These are phyloP conservation scores for Ceratotherium simum DNA, from an alignment of 2,113 vertebrate species.

Conservation along the genomic window DNA sequence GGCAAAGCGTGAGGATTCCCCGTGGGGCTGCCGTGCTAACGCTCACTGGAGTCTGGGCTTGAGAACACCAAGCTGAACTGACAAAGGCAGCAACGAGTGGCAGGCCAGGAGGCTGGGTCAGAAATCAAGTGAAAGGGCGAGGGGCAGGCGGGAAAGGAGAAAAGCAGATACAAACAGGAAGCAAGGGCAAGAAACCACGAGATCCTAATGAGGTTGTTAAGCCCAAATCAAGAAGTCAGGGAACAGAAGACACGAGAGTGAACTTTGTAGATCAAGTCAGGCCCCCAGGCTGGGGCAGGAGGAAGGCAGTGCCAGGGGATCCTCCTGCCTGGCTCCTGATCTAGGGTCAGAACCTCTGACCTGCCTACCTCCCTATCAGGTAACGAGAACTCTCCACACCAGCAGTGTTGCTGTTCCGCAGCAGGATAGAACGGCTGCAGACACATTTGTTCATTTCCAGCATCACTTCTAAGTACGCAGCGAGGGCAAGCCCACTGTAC, in stretches of 20 bases:
- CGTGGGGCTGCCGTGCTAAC: not conserved
- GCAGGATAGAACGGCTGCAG: not conserved
- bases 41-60: not conserved
- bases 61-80: not conserved
- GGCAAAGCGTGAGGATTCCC: not conserved
- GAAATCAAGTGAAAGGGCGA: not conserved
- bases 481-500: not conserved
- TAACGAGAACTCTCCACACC: not conserved
- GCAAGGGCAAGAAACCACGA: not conserved
- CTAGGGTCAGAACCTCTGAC: not conserved
- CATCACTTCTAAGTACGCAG: not conserved
- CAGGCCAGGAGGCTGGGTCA: not conserved
- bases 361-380: not conserved
- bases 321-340: not conserved
- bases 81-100: not conserved
- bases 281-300: not conserved
- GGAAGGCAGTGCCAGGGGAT: not conserved
- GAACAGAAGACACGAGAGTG: not conserved
- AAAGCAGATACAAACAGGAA: not conserved
- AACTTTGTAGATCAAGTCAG: not conserved
- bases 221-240: not conserved
- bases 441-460: not conserved
- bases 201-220: not conserved
- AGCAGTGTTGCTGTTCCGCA: not conserved
- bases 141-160: not conserved